Percentiles rank a stretch among this genome's conserved stretches.
Evolutionary conservation across 2,797 vertebrate species (phyloP).

Genomic region (Acanthornis magna): DNA sequence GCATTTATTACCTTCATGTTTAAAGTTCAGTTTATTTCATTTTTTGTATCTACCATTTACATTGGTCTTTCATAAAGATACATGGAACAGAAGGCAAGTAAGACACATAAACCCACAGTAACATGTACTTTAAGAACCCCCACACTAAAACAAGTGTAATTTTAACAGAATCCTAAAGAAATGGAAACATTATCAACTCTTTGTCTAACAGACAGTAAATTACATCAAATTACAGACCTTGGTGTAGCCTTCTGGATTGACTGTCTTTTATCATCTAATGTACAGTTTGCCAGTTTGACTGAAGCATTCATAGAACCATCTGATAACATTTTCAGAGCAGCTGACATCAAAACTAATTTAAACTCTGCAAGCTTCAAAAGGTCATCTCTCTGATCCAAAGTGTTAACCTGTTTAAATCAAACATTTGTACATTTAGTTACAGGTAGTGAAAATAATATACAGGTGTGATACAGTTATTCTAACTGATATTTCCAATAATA

Average conservation of each 20-base stretch:
- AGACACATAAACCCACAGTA: background rate
- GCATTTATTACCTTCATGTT: background rate
- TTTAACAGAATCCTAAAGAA: background rate
- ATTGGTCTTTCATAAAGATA: background rate
- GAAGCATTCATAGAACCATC: constrained; percentile 88
- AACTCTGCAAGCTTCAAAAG: constrained; percentile 90
- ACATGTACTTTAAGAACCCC: accelerated
- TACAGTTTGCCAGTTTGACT: constrained; percentile 86
- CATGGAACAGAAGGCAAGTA: background rate
- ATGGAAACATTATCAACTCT: background rate
- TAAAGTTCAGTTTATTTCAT: background rate
- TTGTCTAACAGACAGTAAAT: background rate
- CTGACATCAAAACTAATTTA: constrained; percentile 89
- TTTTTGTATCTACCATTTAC: background rate
- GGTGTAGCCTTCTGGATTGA: constrained; percentile 87
- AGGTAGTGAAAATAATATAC: background rate
- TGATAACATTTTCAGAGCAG: constrained; percentile 86
- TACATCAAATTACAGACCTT: constrained; percentile 75
- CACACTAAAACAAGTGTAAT: accelerated
- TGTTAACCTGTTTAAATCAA: constrained; percentile 68
- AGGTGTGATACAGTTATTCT: background rate
- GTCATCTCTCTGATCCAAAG: constrained; percentile 82
- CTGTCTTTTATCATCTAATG: constrained; percentile 92
- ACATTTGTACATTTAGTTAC: background rate
- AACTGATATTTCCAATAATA: background rate